Conservation (phyloP, 2,113 vertebrate species). For the Amazona guildingii region DNA sequence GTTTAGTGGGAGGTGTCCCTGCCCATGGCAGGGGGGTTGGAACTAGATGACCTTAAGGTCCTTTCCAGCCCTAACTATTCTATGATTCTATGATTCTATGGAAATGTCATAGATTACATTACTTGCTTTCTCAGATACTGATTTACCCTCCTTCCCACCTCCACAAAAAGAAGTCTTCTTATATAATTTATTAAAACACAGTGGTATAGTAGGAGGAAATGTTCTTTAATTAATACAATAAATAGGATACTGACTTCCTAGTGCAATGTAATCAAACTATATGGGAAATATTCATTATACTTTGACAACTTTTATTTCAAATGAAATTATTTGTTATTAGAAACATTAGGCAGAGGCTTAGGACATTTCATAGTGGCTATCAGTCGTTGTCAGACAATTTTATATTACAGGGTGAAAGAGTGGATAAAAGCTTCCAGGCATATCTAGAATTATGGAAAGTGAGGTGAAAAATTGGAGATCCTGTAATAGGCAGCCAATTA, state of each 20-base stretch:
- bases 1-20: too few species aligned
- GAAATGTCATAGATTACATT: constrained; percentile 33
- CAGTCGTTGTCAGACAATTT: constrained; percentile 61
- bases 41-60: too few species aligned
- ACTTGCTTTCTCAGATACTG: constrained; percentile 10
- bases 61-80: too few species aligned
- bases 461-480: constrained; percentile 37
- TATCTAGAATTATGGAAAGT: constrained; percentile 44
- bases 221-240: constrained; percentile 51
- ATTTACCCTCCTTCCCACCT: background rate
- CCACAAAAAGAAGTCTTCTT: background rate
- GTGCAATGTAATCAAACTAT: background rate
- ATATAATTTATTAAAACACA: constrained; percentile 29
- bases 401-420: constrained; percentile 31
- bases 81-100: background rate
- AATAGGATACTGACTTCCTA: constrained; percentile 20
- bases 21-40: too few species aligned
- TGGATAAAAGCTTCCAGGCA: constrained; percentile 24
- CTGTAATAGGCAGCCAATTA: constrained; percentile 42
- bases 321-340: constrained; percentile 69
- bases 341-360: constrained; percentile 59
- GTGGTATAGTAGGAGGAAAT: background rate
- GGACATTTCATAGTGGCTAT: constrained; percentile 51
- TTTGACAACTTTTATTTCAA: constrained; percentile 63
- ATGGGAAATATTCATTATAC: constrained; percentile 16